Conservation (phyloP, 2,113 vertebrate genomes). For the Tautogolabrus adspersus region DNA sequence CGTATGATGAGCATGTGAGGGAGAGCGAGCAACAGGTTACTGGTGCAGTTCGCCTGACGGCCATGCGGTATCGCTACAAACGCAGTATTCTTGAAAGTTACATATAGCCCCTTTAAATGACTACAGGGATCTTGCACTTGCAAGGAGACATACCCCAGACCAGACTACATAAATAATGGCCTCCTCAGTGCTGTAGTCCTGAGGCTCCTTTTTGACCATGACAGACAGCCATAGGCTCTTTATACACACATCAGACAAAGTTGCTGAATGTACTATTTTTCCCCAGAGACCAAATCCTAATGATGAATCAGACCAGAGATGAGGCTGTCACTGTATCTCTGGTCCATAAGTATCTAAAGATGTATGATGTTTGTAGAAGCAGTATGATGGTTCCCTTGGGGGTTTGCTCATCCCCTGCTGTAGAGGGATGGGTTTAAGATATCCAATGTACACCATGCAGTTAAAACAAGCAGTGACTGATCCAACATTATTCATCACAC, state of each 20-base stretch:
- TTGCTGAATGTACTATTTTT: not conserved
- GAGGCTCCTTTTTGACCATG: not conserved
- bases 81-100: no score
- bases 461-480: not conserved
- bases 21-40: no score
- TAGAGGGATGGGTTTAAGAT: slow-evolving; percentile 4
- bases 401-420: slow-evolving; percentile 12
- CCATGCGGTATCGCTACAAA: no score
- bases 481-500: slow-evolving; percentile 27
- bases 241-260: slow-evolving; percentile 5
- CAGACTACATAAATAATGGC: not conserved
- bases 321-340: not conserved
- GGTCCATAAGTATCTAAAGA: slow-evolving; percentile 4
- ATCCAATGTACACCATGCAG: slow-evolving; percentile 4
- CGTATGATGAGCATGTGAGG: no score
- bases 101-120: no score
- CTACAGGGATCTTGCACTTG: no score
- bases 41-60: no score
- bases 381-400: not conserved
- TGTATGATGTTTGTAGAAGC: slow-evolving; percentile 22
- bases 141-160: not conserved
- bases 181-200: not conserved
- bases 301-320: slow-evolving; percentile 16
- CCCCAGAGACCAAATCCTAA: slow-evolving; percentile 8
- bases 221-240: not conserved